Base-by-base conservation (phyloP, 2,113 vertebrate genomes). In the Barbus barbus region DNA sequence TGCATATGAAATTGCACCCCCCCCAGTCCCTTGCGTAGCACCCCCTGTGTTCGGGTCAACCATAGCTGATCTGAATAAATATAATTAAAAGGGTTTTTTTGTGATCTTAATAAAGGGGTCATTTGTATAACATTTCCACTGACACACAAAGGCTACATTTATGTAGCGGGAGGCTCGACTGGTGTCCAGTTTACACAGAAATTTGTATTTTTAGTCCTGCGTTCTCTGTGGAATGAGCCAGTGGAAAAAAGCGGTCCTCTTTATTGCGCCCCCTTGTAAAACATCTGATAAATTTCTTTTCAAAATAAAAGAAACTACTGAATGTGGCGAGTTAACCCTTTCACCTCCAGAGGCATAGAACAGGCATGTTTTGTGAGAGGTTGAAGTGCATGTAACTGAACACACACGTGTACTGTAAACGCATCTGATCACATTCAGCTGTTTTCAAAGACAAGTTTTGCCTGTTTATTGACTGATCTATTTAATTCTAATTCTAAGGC, bases 121-220 rank as follows among this genome's bases (percentile, higher is more conserved):
- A 97, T 98, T 98, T 98, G 97, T 99, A 96, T 94, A 95, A 96
- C 96, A 96, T 97, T 97, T 98, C 97, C 97, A 98, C 94, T 91
- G 95, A 90, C 87, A 94, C 94, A 99, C 97, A 99, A 98, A 99
- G 97, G 94, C 90, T 93, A 97, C 97, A 96, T 98, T 99, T 97
- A 98, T 98, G 95, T 93, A 94, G 95, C 89, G 67, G 90, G 87
- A 94, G 93, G 94, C 95, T 94, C 92, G 89, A 95, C 93, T 91
- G 86, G 93, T 94, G 95, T 96, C 96, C 96, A 97, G 97, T 97
- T 97, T 95, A 97, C 95, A 97, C 96, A 97, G 93, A 94, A 93
- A 93, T 92, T 92, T 91, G 95, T 98, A 97, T 99, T 98, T 98
- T 98, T 98, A 98, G 97, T 94, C 92, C 91, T 89, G 92, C 85